phyloP scores from a whole-genome alignment of 2,888 invertebrate genomes.

The Netelia inedita region DNA sequence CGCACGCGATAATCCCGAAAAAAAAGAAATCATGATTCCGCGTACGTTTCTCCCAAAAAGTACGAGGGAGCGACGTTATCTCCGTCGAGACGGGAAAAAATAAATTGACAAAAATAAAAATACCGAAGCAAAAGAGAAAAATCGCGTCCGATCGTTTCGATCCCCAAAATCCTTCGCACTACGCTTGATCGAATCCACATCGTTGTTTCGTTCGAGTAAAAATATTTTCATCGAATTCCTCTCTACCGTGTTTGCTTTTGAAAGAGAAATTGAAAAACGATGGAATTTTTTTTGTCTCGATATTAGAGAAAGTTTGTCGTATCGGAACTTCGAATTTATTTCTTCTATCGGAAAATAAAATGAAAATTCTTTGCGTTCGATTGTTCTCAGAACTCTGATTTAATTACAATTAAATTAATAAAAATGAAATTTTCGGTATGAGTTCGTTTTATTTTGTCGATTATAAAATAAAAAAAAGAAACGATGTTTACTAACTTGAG shows the following conservation, averaged over 20 bases:
- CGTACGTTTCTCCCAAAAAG: background rate
- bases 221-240: no score
- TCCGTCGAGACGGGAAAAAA: background rate
- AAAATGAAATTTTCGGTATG: background rate
- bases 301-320: no score
- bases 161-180: no score
- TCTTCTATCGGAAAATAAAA: no score
- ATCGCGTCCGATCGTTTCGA: background rate
- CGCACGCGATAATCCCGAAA: background rate
- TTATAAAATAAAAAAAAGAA: background rate
- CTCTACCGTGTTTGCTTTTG: no score
- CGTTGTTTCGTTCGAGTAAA: no score
- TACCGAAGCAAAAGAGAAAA: background rate
- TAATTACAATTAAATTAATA: background rate
- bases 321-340: no score
- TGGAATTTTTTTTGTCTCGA: no score
- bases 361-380: no score
- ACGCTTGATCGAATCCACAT: no score
- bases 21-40: background rate
- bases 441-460: background rate
- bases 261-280: no score
- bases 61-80: background rate
- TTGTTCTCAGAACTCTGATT: no score
- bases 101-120: background rate
- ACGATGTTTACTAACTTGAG: constrained; percentile 87